Base-by-base conservation (phyloP, 2,888 invertebrate genomes). In the Lepeophtheirus nordmannii region DNA sequence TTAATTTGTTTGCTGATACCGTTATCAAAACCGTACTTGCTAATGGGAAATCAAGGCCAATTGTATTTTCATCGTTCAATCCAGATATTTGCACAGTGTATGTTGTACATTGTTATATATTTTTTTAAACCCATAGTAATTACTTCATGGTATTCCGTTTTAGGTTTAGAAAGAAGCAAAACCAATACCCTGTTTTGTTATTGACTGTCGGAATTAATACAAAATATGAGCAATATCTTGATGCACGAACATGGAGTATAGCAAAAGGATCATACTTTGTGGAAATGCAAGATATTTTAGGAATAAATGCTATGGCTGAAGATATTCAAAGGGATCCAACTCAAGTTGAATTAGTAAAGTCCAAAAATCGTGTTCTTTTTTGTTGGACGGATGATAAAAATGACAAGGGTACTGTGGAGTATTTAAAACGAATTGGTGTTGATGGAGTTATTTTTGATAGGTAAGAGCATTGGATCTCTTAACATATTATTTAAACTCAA, bases 321-420 rank as follows among this genome's bases (percentile, higher is more conserved):
- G 93, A 94, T 74, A 79, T 91, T 70, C 79, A 94, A 62, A 79
- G 87, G 68, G 90, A 93, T 77, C 83, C 87, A 10, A 81, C 83
- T 37, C 85, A 89, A 80, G 84, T 91, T 12, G 83, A 85, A 72
- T 75, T 85, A 70, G 89, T 87, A 1, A 85, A 84, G 71, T 30
- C 62, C 5, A 59, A 60, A 23, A 87, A 88, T 12, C 80, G 96
- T 65, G 84, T 93, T 8, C 83, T 93, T 69, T 97, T 97, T 77
- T 92, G 92, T 73, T 97, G 96, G 96, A 97, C 97, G 37, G 93
- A 94, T 72, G 91, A 93, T 72, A 90, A 91, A 74, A 92, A 93
- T 72, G 86, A 89, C 75, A 85, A 85, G 70, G 83, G 84, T 57
- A 89, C 86, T 1, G 89, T 94, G 67, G 83, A 84, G 72, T 83